Evolutionary conservation across 2,113 vertebrate genomes (phyloP).

Genomic region (Chloropsis cyanopogon): DNA sequence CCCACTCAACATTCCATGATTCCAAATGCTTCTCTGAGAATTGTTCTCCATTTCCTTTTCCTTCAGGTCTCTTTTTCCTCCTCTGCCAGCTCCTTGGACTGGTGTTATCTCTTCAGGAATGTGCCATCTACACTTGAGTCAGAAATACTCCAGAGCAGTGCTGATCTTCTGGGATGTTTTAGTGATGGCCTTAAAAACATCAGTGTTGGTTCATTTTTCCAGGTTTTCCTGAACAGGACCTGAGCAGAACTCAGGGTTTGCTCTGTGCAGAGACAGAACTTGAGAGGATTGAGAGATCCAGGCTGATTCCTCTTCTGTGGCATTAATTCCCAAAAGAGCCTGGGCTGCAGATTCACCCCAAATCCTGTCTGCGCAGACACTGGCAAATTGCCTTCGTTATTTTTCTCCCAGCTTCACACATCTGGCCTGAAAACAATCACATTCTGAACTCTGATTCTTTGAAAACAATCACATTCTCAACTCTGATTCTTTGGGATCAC

Average conservation of each 20-base stretch:
- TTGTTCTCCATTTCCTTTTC: neutral
- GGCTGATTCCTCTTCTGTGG: neutral
- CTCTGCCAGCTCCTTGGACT: neutral
- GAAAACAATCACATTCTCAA: neutral
- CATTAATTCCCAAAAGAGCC: neutral
- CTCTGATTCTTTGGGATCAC: neutral
- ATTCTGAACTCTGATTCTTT: neutral
- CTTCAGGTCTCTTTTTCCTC: neutral
- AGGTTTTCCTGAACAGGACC: neutral
- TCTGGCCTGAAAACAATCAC: neutral
- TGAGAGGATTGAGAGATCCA: neutral
- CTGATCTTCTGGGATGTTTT: neutral
- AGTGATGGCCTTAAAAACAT: neutral
- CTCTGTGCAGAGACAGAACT: neutral
- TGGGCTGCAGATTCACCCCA: neutral
- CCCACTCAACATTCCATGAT: neutral
- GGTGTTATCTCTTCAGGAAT: neutral
- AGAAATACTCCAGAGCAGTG: neutral
- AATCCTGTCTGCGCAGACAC: neutral
- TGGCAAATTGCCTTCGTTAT: neutral
- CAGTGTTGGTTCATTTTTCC: neutral
- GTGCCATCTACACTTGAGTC: no score
- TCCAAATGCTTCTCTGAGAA: neutral
- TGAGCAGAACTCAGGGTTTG: neutral
- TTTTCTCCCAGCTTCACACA: neutral